Evolutionary conservation across 2,113 vertebrate species (phyloP), one percentile per base, ranked within the genome.

Genomic region (Bothrops jararaca): DNA sequence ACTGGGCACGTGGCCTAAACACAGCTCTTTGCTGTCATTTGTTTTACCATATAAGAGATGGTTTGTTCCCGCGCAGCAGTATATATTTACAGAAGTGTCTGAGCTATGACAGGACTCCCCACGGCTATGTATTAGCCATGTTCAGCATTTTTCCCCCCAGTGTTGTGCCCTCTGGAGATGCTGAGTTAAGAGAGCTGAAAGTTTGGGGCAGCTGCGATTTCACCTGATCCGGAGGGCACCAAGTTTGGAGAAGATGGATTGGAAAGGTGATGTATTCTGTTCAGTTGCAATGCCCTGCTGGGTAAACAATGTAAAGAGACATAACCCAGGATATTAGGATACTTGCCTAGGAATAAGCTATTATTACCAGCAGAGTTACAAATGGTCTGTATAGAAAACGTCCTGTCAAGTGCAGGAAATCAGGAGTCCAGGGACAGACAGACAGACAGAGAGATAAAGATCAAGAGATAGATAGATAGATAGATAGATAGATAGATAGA

Each of bases 41-140:
- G 95, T 94, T 93, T 94, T 89, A 93, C 94, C 93, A 93, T 96
- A 95, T 92, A 90, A 88, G 92, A 92, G 90, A 94, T 8, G 91
- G 22, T 18, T 95, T 85, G 34, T 94, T 93, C 87, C 87, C 91
- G 64, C 95, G 89, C 85, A 48, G 92, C 80, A 39, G 89, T 90
- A 93, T 69, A 90, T 88, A 94, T 95, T 95, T 96, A 93, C 58
- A 92, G 89, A 87, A 94, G 0, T 58, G 91, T 39, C 93, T 91
- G 88, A 93, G 91, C 91, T 95, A 85, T 74, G 93, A 48, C 34
- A 95, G 92, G 96, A 91, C 69, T 92, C 64, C 53, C 5, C 88
- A 56, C 1, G 8, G 0, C 29, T 89, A 39, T 52, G 94, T 69
- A 91, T 94, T 93, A 93, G 87, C 92, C 91, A 88, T 52, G 74